Evolutionary conservation across 2,888 invertebrate genomes (phyloP).

Genomic region (Scotopteryx bipunctaria): DNA sequence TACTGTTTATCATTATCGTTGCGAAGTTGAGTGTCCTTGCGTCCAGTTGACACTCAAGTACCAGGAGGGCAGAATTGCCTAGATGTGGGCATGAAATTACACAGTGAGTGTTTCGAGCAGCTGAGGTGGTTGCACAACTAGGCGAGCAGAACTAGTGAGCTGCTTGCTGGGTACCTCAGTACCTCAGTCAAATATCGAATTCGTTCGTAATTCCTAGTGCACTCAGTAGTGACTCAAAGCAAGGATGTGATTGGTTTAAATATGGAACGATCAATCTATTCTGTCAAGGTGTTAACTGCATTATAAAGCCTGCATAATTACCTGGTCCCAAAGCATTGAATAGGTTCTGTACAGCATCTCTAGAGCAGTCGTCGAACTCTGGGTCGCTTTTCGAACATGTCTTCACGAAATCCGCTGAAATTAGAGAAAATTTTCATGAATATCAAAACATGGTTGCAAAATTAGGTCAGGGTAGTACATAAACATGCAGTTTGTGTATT

Average conservation of each 20-base stretch:
- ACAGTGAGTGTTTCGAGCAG: slow-evolving; percentile 18
- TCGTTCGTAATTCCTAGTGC: no score
- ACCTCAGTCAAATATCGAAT: no score
- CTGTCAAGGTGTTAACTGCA: no score
- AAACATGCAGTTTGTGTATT: no score
- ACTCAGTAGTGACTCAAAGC: no score
- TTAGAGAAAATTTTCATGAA: background rate
- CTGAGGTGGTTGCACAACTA: slow-evolving; percentile 33
- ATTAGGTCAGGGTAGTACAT: no score
- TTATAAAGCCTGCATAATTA: no score
- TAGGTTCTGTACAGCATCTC: slow-evolving; percentile 86
- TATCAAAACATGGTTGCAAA: background rate
- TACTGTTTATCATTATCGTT: slow-evolving; percentile 6
- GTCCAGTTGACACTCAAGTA: slow-evolving; percentile 35
- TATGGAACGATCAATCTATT: no score
- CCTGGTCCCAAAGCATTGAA: slow-evolving; percentile 85
- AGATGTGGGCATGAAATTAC: slow-evolving; percentile 24
- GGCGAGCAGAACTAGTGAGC: slow-evolving; percentile 22
- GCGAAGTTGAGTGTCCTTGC: slow-evolving; percentile 29
- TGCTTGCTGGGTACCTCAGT: slow-evolving; percentile 2
- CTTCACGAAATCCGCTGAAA: slow-evolving; percentile 87
- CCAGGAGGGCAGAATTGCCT: slow-evolving; percentile 30
- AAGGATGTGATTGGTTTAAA: no score
- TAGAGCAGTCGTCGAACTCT: slow-evolving; percentile 86
- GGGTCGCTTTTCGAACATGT: slow-evolving; percentile 86